Percentiles rank a stretch among this genome's conserved stretches.
phyloP scores from a whole-genome alignment of 2,888 invertebrate species.

The Stictocephala bisonia region DNA sequence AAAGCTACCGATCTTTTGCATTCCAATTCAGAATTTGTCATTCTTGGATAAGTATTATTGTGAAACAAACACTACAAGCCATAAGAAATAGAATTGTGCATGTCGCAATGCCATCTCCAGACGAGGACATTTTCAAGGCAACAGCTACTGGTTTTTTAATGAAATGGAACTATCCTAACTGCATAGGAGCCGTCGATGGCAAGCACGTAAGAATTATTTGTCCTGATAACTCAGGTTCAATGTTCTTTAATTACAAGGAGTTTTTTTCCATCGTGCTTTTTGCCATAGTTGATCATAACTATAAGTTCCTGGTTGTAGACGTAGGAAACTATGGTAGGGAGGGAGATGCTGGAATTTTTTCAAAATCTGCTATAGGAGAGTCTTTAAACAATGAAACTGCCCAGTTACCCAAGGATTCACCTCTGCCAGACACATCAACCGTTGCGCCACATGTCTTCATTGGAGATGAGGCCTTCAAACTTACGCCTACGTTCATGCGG shows the following conservation, averaged over 20 bases:
- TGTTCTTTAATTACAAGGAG: conserved; percentile 17
- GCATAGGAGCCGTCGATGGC: conserved; percentile 8
- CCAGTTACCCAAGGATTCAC: conserved; percentile 2
- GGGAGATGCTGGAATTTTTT: conserved; percentile 19
- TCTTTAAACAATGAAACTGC: not conserved
- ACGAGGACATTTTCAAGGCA: no score
- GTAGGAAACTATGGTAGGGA: conserved; percentile 23
- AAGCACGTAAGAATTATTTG: conserved; percentile 16
- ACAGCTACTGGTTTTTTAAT: not conserved
- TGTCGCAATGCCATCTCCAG: no score
- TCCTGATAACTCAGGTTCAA: not conserved
- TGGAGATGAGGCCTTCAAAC: conserved; percentile 19
- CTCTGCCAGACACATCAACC: conserved; percentile 3
- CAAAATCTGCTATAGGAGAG: conserved; percentile 9
- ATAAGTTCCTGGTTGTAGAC: not conserved
- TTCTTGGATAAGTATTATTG: no score
- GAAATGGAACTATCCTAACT: conserved; percentile 23
- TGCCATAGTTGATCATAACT: conserved; percentile 2
- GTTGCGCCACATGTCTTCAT: not conserved
- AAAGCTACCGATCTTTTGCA: no score
- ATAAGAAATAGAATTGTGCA: no score
- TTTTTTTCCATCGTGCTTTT: conserved; percentile 23
- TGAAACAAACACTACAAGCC: no score
- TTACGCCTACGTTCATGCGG: conserved; percentile 7
- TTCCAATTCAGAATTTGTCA: no score